Conservation (phyloP, 1,140 invertebrate genomes). For the Acromyrmex heyeri region DNA sequence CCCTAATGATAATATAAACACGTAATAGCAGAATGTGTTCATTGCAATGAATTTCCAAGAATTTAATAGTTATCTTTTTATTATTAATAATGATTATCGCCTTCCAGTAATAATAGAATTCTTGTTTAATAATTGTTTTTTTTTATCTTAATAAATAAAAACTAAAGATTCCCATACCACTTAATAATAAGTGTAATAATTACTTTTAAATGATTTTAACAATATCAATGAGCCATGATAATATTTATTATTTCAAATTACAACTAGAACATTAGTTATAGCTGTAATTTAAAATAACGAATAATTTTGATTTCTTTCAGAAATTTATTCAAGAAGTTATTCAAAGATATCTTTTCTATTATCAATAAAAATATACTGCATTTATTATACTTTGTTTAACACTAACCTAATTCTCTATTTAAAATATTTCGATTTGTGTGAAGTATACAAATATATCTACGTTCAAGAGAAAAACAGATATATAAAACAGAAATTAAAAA, state of each 20-base stretch:
- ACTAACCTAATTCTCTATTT: background rate
- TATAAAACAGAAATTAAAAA: background rate
- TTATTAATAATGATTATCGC: background rate
- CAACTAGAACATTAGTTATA: no score
- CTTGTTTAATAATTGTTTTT: background rate
- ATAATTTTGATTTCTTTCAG: background rate
- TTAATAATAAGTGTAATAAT: background rate
- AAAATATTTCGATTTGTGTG: background rate
- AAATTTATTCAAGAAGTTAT: background rate
- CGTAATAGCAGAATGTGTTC: background rate
- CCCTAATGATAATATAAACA: background rate
- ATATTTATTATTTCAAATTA: no score
- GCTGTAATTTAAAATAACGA: background rate
- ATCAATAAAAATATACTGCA: background rate
- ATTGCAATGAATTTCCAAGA: background rate
- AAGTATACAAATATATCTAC: background rate
- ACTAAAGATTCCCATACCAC: background rate
- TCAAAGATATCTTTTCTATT: no score
- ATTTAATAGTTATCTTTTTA: background rate
- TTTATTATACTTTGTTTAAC: background rate
- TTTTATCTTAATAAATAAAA: background rate
- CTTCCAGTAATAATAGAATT: background rate
- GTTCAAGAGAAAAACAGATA: background rate
- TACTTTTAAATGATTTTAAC: background rate
- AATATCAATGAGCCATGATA: background rate